Evolutionary conservation across 2,797 vertebrate species (phyloP), one percentile per base, ranked within the genome.

Genomic region (Fratercula arctica): DNA sequence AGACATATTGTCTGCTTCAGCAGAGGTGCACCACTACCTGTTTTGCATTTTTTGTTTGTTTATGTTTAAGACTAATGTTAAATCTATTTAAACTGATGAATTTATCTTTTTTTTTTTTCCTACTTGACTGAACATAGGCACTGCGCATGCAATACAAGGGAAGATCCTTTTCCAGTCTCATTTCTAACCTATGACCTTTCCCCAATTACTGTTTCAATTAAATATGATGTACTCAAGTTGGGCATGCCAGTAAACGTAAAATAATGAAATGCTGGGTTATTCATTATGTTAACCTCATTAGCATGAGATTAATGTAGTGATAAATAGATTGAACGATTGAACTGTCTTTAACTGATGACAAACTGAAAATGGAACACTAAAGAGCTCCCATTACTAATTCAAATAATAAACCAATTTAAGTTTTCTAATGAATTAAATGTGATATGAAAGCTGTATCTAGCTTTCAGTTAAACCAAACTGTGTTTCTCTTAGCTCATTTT

Each of bases 241-340:
- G 28, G 26, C 85, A 93, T 94, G 92, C 72, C 97, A 93, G 96
- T 89, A 96, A 95, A 95, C 3, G 16, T 46, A 91, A 87, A 72
- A 86, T 93, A 96, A 96, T 93, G 69, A 97, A 97, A 96, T 91
- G 31, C 75, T 89, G 54, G 82, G 91, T 94, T 96, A 85, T 59
- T 96, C 75, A 93, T 95, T 93, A 95, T 84, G 80, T 95, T 91
- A 96, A 96, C 82, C 69, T 95, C 85, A 97, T 96, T 95, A 95
- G 48, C 53, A 50, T 93, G 57, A 94, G 60, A 96, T 94, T 97
- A 94, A 89, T 89, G 59, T 87, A 81, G 66, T 92, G 77, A 96
- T 97, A 97, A 96, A 95, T 86, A 96, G 82, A 90, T 64, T 79
- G 77, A 96, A 80, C 54, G 80, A 91, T 64, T 79, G 77, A 96